A percentile compares a stretch with the other conserved stretches of the same genome.
phyloP scores from a whole-genome alignment of 2,797 vertebrate species.

The Geotria australis region DNA sequence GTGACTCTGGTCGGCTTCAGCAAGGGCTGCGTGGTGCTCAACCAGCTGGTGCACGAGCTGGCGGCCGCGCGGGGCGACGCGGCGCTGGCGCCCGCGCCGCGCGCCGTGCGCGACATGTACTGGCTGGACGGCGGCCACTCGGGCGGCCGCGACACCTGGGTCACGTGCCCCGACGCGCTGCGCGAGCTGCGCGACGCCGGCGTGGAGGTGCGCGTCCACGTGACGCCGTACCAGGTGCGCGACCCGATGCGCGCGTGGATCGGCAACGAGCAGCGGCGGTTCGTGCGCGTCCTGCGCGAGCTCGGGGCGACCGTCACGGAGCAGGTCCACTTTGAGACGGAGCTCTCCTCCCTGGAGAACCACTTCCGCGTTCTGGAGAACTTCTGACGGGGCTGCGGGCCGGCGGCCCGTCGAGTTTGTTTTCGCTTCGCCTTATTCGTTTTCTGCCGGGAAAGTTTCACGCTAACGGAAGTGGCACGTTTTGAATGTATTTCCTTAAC shows the following conservation, averaged over 20 bases:
- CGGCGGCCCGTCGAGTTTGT: too few relatives aligned
- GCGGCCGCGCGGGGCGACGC: conserved; percentile 34
- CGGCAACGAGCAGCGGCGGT: conserved; percentile 49
- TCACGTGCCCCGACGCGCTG: conserved; percentile 38
- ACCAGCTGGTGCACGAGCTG: conserved; percentile 69
- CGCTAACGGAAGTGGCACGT: too few relatives aligned
- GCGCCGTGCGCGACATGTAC: conserved; percentile 39
- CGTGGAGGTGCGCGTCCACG: conserved; percentile 43
- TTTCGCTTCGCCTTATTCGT: too few relatives aligned
- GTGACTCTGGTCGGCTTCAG: conserved; percentile 72
- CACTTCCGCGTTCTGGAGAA: conserved; percentile 69
- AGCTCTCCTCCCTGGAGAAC: conserved; percentile 51
- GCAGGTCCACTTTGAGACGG: conserved; percentile 52
- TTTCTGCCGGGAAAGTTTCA: too few relatives aligned
- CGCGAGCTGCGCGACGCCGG: conserved; percentile 35
- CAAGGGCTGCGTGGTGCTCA: conserved; percentile 92
- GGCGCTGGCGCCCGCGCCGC: conserved; percentile 16
- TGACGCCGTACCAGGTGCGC: conserved; percentile 72
- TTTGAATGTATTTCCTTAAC: too few relatives aligned
- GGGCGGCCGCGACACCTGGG: conserved; percentile 73
- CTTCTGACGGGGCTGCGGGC: not conserved
- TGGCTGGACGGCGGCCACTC: conserved; percentile 93
- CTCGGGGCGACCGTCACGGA: conserved; percentile 27
- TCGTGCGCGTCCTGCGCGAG: conserved; percentile 42
- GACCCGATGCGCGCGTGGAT: conserved; percentile 89